phyloP scores from a whole-genome alignment of 2,888 invertebrate species.

The Hirtodrosophila alboralis region DNA sequence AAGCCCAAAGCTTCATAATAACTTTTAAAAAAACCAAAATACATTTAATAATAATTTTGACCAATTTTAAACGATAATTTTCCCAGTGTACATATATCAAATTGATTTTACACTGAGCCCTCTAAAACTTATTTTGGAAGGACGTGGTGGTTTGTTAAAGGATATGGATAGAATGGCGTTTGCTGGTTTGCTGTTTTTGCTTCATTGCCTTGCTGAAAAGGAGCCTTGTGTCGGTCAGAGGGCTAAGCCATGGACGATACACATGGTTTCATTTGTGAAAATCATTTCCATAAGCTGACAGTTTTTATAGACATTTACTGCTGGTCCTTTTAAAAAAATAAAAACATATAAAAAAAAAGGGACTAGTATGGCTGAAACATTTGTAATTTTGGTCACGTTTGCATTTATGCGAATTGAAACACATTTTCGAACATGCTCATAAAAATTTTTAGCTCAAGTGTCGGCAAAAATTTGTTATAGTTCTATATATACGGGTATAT shows the following conservation, averaged over 20 bases:
- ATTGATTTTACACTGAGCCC: slow-evolving; percentile 47
- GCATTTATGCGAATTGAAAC: slow-evolving; percentile 52
- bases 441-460: slow-evolving; percentile 43
- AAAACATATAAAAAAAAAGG: no score
- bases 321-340: slow-evolving; percentile 19
- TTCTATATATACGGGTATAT: slow-evolving; percentile 16
- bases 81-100: slow-evolving; percentile 57
- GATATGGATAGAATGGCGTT: slow-evolving; percentile 1
- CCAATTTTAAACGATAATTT: no score
- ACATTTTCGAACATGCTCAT: slow-evolving; percentile 39
- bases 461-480: slow-evolving; percentile 23
- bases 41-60: no score
- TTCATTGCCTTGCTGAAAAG: slow-evolving; percentile 33
- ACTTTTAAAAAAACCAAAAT: no score
- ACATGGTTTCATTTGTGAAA: slow-evolving; percentile 21
- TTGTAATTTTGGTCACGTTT: slow-evolving; percentile 56
- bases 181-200: slow-evolving; percentile 6
- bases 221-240: slow-evolving; percentile 1
- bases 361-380: no score
- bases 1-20: no score
- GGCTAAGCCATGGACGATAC: background rate
- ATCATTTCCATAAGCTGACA: slow-evolving; percentile 34
- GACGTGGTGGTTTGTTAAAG: no score
- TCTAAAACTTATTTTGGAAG: slow-evolving; percentile 23
- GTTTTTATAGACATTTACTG: slow-evolving; percentile 18